These are phyloP conservation scores for Aldrovandia affinis DNA, from an alignment of 2,797 vertebrate species.

Conservation along the genomic window DNA sequence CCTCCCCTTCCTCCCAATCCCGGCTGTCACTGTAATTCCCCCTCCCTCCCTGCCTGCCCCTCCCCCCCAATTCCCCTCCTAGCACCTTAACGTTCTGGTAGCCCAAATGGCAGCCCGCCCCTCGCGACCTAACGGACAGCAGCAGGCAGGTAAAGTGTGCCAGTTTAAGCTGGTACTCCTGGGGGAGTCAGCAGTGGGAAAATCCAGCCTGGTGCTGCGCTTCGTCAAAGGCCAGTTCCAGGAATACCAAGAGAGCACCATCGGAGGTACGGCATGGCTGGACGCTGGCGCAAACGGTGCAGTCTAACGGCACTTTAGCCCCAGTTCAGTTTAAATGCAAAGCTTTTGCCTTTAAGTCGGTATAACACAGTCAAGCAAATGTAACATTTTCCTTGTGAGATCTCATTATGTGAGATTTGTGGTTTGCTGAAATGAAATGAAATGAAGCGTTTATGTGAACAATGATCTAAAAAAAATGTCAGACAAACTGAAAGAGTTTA, in stretches of 20 bases:
- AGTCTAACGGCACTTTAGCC: too few relatives aligned
- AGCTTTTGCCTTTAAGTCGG: too few relatives aligned
- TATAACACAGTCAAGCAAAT: too few relatives aligned
- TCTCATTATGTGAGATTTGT: too few relatives aligned
- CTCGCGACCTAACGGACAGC: conserved; percentile 77
- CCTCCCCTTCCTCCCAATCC: conserved; percentile 22
- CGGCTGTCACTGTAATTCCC: conserved; percentile 36
- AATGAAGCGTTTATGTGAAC: too few relatives aligned
- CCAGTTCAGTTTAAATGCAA: too few relatives aligned
- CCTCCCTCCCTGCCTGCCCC: conserved; percentile 37
- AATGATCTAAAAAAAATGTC: too few relatives aligned
- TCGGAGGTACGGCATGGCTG: conserved; percentile 67
- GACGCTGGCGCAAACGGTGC: too few relatives aligned
- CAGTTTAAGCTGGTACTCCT: conserved; percentile 80
- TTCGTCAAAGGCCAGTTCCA: conserved; percentile 82
- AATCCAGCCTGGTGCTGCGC: conserved; percentile 78
- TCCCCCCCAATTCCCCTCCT: conserved; percentile 26
- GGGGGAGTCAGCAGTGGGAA: conserved; percentile 79
- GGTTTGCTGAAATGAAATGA: too few relatives aligned
- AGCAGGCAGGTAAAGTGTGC: conserved; percentile 76
- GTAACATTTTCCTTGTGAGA: too few relatives aligned
- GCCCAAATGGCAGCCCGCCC: conserved; percentile 74
- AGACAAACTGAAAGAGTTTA: too few relatives aligned
- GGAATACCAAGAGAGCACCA: conserved; percentile 80
- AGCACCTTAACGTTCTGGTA: conserved; percentile 31